Percentiles rank a stretch among this genome's conserved stretches.
phyloP scores from a whole-genome alignment of 92 coral and sea anemone species.

The Micromussa lordhowensis region DNA sequence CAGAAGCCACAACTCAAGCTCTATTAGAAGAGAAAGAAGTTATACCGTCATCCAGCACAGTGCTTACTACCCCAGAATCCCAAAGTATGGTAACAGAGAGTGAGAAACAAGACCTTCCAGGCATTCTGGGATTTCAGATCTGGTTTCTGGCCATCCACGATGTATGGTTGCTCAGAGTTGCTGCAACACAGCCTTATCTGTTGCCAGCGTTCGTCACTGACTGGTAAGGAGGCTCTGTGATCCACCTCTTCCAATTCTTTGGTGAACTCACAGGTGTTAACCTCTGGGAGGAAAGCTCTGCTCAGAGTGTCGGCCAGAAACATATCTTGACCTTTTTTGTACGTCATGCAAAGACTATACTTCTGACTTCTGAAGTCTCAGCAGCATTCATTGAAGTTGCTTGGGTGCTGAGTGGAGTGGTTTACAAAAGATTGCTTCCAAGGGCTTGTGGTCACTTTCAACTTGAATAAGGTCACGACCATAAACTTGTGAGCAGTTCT shows the following conservation, averaged over 20 bases:
- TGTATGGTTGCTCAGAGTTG: slow-evolving; percentile 35
- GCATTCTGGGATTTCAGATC: slow-evolving; percentile 11
- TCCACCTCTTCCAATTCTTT: slow-evolving; percentile 47
- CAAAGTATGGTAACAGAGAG: too few relatives aligned
- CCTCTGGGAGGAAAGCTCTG: slow-evolving; percentile 61
- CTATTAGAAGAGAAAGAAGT: too few relatives aligned
- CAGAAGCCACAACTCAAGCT: slow-evolving; percentile 1
- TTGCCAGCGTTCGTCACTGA: slow-evolving; percentile 62
- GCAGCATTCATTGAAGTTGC: slow-evolving; percentile 59
- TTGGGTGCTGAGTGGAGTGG: slow-evolving; percentile 12
- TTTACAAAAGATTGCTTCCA: background rate
- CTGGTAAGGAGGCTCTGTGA: slow-evolving; percentile 43
- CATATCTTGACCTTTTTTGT: slow-evolving; percentile 65
- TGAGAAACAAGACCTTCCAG: slow-evolving; percentile 9
- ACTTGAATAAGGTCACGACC: slow-evolving; percentile 1
- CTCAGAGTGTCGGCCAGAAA: slow-evolving; percentile 68
- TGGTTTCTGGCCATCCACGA: slow-evolving; percentile 45
- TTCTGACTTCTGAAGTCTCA: slow-evolving; percentile 61
- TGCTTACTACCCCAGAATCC: too few relatives aligned
- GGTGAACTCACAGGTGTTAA: slow-evolving; percentile 49
- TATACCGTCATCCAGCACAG: background rate
- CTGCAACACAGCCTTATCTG: slow-evolving; percentile 50
- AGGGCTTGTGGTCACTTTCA: slow-evolving; percentile 20
- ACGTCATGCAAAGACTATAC: slow-evolving; percentile 34
- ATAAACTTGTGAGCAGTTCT: background rate